A percentile compares a stretch with the other conserved stretches of the same genome.
Evolutionary conservation across 2,888 invertebrate genomes (phyloP).

Genomic region (Stenodera caucasica): DNA sequence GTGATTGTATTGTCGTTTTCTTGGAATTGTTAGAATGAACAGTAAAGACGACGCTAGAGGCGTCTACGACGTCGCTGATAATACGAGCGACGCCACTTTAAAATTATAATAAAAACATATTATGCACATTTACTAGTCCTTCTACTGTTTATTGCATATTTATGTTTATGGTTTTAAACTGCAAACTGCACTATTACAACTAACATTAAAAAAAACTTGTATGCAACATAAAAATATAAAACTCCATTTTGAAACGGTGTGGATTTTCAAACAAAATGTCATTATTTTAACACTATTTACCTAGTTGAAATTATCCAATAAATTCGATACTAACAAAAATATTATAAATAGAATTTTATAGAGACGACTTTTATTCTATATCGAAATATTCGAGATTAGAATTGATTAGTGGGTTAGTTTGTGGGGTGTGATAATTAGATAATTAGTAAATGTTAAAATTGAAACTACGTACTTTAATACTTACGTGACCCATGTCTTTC

Average conservation of each 20-base stretch:
- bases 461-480: slow-evolving; percentile 57
- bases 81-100: slow-evolving; percentile 32
- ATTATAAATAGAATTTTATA: too few species aligned
- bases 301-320: not conserved
- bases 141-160: slow-evolving; percentile 42
- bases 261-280: slow-evolving; percentile 26
- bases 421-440: not conserved
- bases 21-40: slow-evolving; percentile 21
- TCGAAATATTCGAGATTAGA: too few species aligned
- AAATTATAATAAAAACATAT: slow-evolving; percentile 37
- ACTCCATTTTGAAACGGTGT: slow-evolving; percentile 32
- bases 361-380: too few species aligned
- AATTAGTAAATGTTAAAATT: slow-evolving; percentile 24
- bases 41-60: not conserved
- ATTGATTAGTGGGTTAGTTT: not conserved
- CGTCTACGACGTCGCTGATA: not conserved
- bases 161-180: slow-evolving; percentile 45
- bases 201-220: not conserved
- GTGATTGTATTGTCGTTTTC: slow-evolving; percentile 29
- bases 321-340: slow-evolving; percentile 9
- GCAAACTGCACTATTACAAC: slow-evolving; percentile 38
- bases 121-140: slow-evolving; percentile 41
- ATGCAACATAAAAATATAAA: slow-evolving; percentile 33
- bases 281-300: slow-evolving; percentile 22
- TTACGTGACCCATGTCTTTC: slow-evolving; percentile 78